These are phyloP conservation scores for Myiothlypis coronata DNA, from an alignment of 2,797 vertebrate genomes.

Conservation along the genomic window DNA sequence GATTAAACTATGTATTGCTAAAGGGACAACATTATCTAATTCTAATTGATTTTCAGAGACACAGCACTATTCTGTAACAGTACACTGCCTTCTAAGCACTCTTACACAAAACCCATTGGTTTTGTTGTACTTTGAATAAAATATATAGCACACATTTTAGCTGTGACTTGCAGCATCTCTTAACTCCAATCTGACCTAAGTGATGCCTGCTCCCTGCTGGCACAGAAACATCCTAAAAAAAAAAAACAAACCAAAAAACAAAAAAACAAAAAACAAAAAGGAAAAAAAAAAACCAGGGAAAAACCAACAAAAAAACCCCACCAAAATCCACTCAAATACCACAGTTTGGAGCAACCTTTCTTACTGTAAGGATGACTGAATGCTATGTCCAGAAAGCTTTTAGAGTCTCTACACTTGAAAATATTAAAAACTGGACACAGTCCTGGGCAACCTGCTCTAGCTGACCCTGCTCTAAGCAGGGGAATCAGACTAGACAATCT, in stretches of 20 bases:
- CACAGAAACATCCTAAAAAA: not conserved
- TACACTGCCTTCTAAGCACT: not conserved
- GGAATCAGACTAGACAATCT: not conserved
- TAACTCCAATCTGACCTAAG: not conserved
- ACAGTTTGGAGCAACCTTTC: not conserved
- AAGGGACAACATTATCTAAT: not conserved
- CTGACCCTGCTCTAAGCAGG: not conserved
- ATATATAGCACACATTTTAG: not conserved
- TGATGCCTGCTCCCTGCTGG: not conserved
- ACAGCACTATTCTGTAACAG: not conserved
- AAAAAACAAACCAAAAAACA: not conserved
- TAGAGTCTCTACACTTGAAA: not conserved
- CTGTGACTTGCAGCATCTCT: not conserved
- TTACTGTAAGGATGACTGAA: not conserved
- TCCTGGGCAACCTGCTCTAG: not conserved
- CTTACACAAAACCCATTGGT: not conserved
- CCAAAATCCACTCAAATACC: accelerated
- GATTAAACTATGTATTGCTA: slow-evolving; percentile 4
- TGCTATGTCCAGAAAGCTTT: not conserved
- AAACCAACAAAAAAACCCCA: no score
- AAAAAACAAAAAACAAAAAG: accelerated
- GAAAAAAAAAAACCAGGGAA: not conserved
- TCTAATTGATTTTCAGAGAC: slow-evolving; percentile 30
- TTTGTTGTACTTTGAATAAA: not conserved
- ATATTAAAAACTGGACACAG: not conserved